phyloP scores from a whole-genome alignment of 2,888 invertebrate genomes.

The Pteria penguin region DNA sequence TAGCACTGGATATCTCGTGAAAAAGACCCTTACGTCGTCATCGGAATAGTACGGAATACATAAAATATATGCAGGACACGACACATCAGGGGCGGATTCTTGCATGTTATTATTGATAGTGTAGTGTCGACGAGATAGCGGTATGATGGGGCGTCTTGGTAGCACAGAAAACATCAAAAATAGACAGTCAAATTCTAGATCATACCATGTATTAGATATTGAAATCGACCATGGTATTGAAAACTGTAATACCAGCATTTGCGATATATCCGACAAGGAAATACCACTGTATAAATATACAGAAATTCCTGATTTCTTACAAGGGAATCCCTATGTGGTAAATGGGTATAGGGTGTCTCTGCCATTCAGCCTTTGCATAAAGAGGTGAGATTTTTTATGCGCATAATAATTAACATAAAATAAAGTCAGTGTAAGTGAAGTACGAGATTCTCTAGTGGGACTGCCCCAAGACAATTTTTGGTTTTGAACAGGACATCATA shows the following conservation, averaged over 20 bases:
- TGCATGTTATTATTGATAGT: too few relatives aligned
- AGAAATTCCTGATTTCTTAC: slow-evolving; percentile 90
- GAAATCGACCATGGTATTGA: slow-evolving; percentile 68
- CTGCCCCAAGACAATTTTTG: background rate
- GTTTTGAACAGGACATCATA: background rate
- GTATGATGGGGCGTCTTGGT: slow-evolving; percentile 53
- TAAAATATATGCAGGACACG: too few relatives aligned
- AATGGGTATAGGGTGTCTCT: slow-evolving; percentile 89
- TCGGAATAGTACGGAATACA: too few relatives aligned
- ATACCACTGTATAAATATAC: slow-evolving; percentile 75
- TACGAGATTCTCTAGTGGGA: background rate
- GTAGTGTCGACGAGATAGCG: too few relatives aligned
- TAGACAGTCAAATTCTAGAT: slow-evolving; percentile 43
- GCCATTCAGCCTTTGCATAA: slow-evolving; percentile 80
- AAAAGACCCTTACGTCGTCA: too few relatives aligned
- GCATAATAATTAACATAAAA: too few relatives aligned
- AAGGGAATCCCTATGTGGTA: slow-evolving; percentile 92
- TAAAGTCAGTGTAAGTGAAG: background rate
- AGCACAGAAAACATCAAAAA: slow-evolving; percentile 55
- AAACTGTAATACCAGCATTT: slow-evolving; percentile 61
- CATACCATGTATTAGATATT: slow-evolving; percentile 69
- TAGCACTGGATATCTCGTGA: too few relatives aligned
- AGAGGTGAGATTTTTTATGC: slow-evolving; percentile 85
- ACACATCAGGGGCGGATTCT: too few relatives aligned
- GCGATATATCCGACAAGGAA: slow-evolving; percentile 58